Evolutionary conservation across 1,140 invertebrate species (phyloP).

Genomic region (Lasioglossum albipes): DNA sequence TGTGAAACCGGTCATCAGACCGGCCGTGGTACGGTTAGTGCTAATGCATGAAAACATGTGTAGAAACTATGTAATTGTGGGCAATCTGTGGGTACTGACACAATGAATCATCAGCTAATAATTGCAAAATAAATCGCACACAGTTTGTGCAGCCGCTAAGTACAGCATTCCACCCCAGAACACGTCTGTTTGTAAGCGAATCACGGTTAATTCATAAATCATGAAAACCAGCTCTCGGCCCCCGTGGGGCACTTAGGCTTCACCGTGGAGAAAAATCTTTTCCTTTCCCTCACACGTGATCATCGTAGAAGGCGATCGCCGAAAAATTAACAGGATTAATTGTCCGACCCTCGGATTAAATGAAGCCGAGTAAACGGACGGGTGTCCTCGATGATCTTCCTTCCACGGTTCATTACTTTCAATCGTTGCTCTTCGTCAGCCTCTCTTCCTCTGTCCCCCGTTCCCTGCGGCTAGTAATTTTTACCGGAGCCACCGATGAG

Average conservation of each 20-base stretch:
- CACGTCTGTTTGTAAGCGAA: slow-evolving; percentile 1
- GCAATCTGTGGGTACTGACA: too few species aligned
- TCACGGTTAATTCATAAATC: background rate
- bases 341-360: slow-evolving; percentile 57
- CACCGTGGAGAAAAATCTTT: background rate
- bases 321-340: slow-evolving; percentile 69
- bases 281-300: slow-evolving; percentile 24
- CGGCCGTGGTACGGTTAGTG: too few species aligned
- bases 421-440: slow-evolving; percentile 67
- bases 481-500: slow-evolving; percentile 66
- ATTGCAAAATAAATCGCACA: too few species aligned
- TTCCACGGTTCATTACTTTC: slow-evolving; percentile 76
- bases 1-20: too few species aligned
- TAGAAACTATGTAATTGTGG: too few species aligned
- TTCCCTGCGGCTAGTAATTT: slow-evolving; percentile 68
- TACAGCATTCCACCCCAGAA: background rate
- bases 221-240: background rate
- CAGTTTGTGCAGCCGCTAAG: too few species aligned
- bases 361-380: slow-evolving; percentile 38
- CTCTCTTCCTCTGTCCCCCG: slow-evolving; percentile 12
- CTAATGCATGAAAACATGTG: too few species aligned
- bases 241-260: background rate
- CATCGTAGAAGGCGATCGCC: slow-evolving; percentile 10
- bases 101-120: too few species aligned
- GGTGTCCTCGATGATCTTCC: slow-evolving; percentile 45